Evolutionary conservation across 2,888 invertebrate genomes (phyloP).

Genomic region (Serrognathus titanus): DNA sequence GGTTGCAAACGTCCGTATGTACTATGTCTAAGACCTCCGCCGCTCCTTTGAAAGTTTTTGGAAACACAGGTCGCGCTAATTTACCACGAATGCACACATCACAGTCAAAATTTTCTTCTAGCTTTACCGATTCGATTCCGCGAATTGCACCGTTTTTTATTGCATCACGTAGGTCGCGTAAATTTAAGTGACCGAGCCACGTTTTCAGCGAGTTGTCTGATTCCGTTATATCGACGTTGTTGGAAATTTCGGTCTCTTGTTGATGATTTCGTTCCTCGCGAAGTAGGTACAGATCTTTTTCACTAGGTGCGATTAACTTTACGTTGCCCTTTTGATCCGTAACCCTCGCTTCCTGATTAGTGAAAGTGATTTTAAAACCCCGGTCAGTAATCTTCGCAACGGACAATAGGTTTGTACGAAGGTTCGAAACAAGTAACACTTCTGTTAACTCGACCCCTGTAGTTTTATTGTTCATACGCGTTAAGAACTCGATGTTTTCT

Average conservation of each 20-base stretch:
- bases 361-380: too few relatives aligned
- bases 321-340: too few relatives aligned
- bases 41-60: slow-evolving; percentile 9
- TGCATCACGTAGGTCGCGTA: too few relatives aligned
- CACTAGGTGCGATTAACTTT: too few relatives aligned
- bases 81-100: background rate
- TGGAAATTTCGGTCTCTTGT: too few relatives aligned
- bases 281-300: background rate
- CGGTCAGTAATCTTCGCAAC: slow-evolving; percentile 12
- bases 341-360: background rate
- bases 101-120: background rate
- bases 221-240: too few relatives aligned
- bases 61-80: slow-evolving; percentile 13
- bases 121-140: background rate
- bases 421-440: slow-evolving; percentile 5
- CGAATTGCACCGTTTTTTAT: background rate
- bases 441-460: background rate
- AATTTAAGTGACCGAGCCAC: slow-evolving; percentile 14
- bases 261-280: background rate
- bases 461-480: background rate
- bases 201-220: too few relatives aligned
- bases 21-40: slow-evolving; percentile 23
- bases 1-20: slow-evolving; percentile 26
- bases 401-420: slow-evolving; percentile 15
- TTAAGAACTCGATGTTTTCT: background rate